These are phyloP conservation scores for Oreortyx pictus DNA, from an alignment of 2,797 vertebrate genomes.

Conservation along the genomic window DNA sequence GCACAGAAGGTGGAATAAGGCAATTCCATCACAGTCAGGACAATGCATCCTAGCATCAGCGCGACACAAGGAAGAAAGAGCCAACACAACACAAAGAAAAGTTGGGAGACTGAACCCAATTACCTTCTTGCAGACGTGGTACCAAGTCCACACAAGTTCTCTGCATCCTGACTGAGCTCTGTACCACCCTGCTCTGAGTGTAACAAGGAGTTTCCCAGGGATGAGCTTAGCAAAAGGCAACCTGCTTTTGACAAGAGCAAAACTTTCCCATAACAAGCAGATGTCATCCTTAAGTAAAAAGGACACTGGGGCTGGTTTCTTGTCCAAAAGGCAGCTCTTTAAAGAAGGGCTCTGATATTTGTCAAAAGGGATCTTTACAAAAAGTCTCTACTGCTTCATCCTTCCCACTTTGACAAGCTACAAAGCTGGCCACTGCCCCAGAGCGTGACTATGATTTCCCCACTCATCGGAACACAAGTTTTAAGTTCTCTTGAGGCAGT, in stretches of 20 bases:
- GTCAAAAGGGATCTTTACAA: not conserved
- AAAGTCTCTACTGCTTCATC: not conserved
- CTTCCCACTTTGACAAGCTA: fast-evolving
- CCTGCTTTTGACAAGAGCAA: not conserved
- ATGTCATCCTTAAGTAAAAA: not conserved
- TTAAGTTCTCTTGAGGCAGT: not conserved
- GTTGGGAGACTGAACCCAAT: not conserved
- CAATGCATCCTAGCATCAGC: not conserved
- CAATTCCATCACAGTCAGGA: not conserved
- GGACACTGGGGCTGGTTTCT: not conserved
- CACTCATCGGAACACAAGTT: not conserved
- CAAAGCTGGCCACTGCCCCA: not conserved
- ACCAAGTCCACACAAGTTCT: fast-evolving
- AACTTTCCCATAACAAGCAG: not conserved
- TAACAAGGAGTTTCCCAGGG: not conserved
- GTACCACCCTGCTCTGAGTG: fast-evolving
- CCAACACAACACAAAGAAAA: not conserved
- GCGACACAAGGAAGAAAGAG: not conserved
- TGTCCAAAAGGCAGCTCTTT: not conserved
- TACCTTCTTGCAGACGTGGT: not conserved
- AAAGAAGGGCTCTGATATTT: not conserved
- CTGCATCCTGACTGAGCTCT: not conserved
- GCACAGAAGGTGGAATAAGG: not conserved
- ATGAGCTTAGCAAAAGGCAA: not conserved
- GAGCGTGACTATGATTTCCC: fast-evolving